These are phyloP conservation scores for Intellagama lesueurii DNA, from an alignment of 2,797 vertebrate genomes.

Conservation along the genomic window DNA sequence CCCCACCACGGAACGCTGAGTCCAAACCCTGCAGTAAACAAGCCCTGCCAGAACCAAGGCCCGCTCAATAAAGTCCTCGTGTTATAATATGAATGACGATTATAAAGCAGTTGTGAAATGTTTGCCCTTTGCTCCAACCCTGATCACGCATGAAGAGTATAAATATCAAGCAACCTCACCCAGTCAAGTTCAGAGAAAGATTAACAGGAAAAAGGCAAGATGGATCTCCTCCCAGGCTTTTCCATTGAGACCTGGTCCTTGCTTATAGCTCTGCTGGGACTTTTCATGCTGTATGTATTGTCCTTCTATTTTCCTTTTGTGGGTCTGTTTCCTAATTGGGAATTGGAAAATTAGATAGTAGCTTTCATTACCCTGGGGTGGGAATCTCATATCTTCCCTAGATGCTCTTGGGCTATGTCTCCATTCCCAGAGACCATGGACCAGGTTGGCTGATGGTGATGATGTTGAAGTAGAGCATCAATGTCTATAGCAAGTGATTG, in stretches of 20 bases:
- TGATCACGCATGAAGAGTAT: neutral
- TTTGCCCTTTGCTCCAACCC: neutral
- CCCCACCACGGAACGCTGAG: neutral
- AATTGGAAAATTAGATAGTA: rapidly evolving
- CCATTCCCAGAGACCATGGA: too few species aligned
- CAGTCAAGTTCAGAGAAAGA: neutral
- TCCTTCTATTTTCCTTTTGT: neutral
- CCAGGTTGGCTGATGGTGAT: too few species aligned
- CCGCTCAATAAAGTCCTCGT: neutral
- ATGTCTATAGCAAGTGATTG: too few species aligned
- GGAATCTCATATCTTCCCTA: too few species aligned
- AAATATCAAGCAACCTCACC: rapidly evolving
- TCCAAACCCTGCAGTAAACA: conserved; percentile 42
- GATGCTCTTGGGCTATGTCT: too few species aligned
- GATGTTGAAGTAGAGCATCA: too few species aligned
- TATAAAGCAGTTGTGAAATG: rapidly evolving
- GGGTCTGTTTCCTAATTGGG: neutral
- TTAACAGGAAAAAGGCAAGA: conserved; percentile 13
- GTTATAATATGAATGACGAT: neutral
- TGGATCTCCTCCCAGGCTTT: conserved; percentile 67
- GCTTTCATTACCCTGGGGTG: neutral
- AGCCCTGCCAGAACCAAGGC: neutral
- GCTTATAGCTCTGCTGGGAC: conserved; percentile 23
- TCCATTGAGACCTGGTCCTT: conserved; percentile 69
- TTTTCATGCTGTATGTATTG: conserved; percentile 58